Conservation (phyloP, 2,797 vertebrate species). For the Gobionotothen gibberifrons region DNA sequence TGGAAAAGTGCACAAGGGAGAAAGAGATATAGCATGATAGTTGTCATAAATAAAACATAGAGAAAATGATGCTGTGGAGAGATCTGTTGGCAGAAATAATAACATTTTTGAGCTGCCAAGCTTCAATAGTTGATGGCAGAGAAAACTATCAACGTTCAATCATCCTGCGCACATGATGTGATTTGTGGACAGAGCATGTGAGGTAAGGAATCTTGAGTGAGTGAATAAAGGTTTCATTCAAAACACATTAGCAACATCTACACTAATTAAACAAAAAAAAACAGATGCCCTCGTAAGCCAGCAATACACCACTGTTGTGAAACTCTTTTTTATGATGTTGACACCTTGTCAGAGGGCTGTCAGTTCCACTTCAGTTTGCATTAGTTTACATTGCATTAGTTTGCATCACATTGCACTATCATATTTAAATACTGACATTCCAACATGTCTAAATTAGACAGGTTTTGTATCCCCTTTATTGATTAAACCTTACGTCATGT, state of each 20-base stretch:
- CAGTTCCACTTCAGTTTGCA: neutral
- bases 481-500: too few species aligned
- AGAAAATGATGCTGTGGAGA: constrained; percentile 9
- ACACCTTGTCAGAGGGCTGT: constrained; percentile 1
- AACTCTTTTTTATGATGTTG: constrained; percentile 1
- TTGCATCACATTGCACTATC: neutral
- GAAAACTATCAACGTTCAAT: constrained; percentile 47
- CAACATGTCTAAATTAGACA: too few species aligned
- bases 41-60: constrained; percentile 18
- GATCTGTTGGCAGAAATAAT: constrained; percentile 12
- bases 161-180: constrained; percentile 26
- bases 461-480: too few species aligned
- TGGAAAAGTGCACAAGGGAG: constrained; percentile 13
- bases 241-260: constrained; percentile 27
- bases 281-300: neutral
- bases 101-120: constrained; percentile 22
- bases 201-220: constrained; percentile 27
- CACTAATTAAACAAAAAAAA: constrained; percentile 21
- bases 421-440: too few species aligned
- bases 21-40: constrained; percentile 8
- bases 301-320: neutral
- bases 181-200: constrained; percentile 33
- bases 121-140: constrained; percentile 18
- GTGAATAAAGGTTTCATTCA: constrained; percentile 8
- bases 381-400: neutral